These are phyloP conservation scores for Buphagus erythrorhynchus DNA, from an alignment of 2,797 vertebrate species.

Conservation along the genomic window DNA sequence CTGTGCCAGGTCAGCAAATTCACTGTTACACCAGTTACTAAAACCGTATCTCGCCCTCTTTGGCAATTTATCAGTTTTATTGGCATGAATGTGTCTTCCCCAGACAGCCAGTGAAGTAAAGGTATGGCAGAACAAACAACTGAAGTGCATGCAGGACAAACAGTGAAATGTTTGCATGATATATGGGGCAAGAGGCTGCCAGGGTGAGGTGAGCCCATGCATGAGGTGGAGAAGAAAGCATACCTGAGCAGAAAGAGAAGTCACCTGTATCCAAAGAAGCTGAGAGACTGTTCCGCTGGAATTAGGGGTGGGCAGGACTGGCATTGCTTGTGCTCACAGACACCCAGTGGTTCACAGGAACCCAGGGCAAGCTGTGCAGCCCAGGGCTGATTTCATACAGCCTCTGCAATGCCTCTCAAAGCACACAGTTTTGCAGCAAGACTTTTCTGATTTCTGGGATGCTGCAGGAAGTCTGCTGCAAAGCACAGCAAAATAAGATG, in stretches of 20 bases:
- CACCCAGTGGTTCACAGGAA: rapidly evolving
- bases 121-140: background rate
- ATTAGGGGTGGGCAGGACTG: background rate
- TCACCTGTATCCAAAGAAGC: rapidly evolving
- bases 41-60: background rate
- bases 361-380: rapidly evolving
- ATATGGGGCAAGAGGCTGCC: background rate
- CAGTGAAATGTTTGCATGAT: background rate
- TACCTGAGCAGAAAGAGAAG: background rate
- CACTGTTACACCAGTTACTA: conserved; percentile 38
- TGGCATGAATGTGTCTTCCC: background rate
- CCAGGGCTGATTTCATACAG: background rate
- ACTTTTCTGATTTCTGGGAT: background rate
- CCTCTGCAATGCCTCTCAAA: background rate
- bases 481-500: background rate
- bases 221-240: rapidly evolving
- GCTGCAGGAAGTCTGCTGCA: background rate
- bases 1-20: conserved; percentile 28
- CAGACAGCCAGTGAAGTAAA: background rate
- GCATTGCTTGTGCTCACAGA: background rate
- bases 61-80: conserved; percentile 43
- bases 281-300: background rate
- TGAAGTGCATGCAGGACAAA: background rate
- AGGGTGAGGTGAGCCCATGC: rapidly evolving
- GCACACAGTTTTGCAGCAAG: background rate